phyloP scores from a whole-genome alignment of 2,797 vertebrate species.

The Anguilla marmorata region DNA sequence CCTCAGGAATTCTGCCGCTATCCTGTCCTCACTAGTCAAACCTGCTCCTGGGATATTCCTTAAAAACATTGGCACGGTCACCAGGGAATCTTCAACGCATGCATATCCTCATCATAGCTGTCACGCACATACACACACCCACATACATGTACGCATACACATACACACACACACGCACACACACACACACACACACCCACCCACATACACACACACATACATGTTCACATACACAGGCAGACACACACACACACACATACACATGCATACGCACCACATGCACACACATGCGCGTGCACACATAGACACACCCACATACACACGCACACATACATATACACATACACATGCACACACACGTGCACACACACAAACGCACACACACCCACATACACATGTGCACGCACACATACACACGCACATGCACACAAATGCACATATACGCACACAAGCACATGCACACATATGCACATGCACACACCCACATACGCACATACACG shows the following conservation, averaged over 20 bases:
- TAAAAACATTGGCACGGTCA: constrained; percentile 1
- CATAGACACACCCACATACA: background rate
- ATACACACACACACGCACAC: background rate
- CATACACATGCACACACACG: background rate
- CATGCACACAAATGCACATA: background rate
- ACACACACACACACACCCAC: background rate
- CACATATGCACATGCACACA: too few species aligned
- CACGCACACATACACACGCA: background rate
- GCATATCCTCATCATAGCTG: background rate
- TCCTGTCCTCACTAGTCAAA: constrained; percentile 71
- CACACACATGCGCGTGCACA: background rate
- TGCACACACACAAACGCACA: background rate
- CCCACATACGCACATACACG: too few species aligned
- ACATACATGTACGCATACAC: background rate
- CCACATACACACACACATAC: too few species aligned
- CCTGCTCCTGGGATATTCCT: constrained; percentile 44
- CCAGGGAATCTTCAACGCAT: background rate
- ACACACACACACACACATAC: too few species aligned
- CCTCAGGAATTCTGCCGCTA: constrained; percentile 64
- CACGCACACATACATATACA: background rate
- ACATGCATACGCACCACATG: background rate
- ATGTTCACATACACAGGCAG: too few species aligned
- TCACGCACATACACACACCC: background rate
- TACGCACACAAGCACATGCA: background rate
- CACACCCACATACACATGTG: background rate